Evolutionary conservation across 2,797 vertebrate species (phyloP).

Genomic region (Loriculus beryllinus): DNA sequence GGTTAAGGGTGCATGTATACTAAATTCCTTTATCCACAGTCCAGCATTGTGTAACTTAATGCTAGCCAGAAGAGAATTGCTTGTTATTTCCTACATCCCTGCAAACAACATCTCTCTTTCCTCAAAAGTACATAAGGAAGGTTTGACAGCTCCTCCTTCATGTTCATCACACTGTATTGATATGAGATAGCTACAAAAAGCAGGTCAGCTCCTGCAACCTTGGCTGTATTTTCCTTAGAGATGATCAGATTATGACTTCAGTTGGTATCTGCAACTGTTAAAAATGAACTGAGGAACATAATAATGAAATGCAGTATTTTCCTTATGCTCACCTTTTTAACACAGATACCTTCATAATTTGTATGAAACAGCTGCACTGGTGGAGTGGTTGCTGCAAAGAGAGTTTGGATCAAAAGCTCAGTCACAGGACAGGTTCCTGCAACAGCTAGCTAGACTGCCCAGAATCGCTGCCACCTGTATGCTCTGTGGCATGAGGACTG

Average conservation of each 20-base stretch:
- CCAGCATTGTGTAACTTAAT: neutral
- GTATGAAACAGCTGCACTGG: neutral
- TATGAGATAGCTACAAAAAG: neutral
- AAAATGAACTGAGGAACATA: neutral
- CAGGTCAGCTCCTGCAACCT: neutral
- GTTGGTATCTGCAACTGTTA: neutral
- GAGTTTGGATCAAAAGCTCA: neutral
- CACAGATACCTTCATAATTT: neutral
- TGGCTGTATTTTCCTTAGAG: neutral
- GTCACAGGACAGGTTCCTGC: neutral
- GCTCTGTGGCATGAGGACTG: accelerated
- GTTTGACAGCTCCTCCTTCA: neutral
- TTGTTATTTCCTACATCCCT: neutral
- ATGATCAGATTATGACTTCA: neutral
- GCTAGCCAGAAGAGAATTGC: neutral
- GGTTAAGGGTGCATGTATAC: conserved; percentile 10
- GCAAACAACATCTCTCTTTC: neutral
- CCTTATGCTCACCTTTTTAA: neutral
- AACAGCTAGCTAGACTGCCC: neutral
- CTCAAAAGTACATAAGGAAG: neutral
- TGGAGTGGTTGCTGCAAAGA: neutral
- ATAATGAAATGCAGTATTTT: neutral
- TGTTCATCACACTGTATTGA: neutral
- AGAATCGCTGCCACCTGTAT: neutral
- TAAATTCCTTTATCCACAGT: neutral